Percentiles rank a stretch among this genome's conserved stretches.
Evolutionary conservation across 2,113 vertebrate species (phyloP).

Genomic region (Gasterosteus aculeatus): DNA sequence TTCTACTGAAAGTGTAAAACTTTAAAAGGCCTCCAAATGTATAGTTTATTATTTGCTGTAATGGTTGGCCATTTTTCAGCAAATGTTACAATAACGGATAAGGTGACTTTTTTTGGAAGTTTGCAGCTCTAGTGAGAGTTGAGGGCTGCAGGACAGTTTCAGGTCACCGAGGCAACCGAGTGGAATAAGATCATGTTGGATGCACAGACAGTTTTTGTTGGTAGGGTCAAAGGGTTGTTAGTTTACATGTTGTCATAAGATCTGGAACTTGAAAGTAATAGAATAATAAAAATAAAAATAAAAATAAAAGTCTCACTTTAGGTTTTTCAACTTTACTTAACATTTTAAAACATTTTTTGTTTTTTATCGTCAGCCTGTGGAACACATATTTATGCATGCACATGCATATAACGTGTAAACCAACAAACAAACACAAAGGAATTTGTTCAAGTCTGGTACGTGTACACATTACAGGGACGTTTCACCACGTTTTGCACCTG

Average conservation of each 20-base stretch:
- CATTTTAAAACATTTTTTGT: not conserved
- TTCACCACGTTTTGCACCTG: not conserved
- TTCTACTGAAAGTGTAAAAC: not conserved
- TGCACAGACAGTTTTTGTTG: not conserved
- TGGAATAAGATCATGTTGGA: not conserved
- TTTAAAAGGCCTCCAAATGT: no score
- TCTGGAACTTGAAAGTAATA: not conserved
- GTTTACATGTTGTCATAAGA: not conserved
- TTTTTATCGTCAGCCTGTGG: not conserved
- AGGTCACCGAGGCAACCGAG: not conserved
- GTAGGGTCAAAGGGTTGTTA: not conserved
- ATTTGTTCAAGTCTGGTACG: not conserved
- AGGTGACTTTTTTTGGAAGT: not conserved
- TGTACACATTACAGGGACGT: not conserved
- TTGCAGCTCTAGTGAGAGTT: not conserved
- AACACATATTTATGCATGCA: not conserved
- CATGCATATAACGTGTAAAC: no score
- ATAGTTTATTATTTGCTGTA: not conserved
- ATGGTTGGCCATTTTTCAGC: no score
- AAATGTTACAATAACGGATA: not conserved
- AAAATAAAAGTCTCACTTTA: no score
- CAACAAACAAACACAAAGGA: not conserved
- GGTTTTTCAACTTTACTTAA: not conserved
- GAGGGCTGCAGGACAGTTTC: not conserved
- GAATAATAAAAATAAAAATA: not conserved